These are phyloP conservation scores for Ganaspis brasiliensis DNA, from an alignment of 2,888 invertebrate genomes.

Conservation along the genomic window DNA sequence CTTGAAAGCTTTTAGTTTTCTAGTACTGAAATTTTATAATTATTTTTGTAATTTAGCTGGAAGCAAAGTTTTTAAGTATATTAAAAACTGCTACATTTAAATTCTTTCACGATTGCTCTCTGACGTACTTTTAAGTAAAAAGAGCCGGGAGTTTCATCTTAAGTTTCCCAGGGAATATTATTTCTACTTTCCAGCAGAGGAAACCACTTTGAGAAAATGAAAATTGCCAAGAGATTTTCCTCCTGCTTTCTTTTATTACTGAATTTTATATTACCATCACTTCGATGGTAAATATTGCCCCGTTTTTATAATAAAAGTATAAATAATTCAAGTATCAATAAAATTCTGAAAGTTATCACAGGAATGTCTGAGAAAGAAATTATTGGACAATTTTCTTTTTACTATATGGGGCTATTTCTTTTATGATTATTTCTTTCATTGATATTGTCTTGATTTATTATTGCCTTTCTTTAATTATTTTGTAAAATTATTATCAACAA, in stretches of 20 bases:
- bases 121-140: conserved; percentile 40
- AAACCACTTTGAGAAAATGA: conserved; percentile 40
- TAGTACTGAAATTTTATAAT: conserved; percentile 8
- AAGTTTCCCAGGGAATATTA: conserved; percentile 38
- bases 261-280: conserved; percentile 22
- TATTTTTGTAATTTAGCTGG: conserved; percentile 8
- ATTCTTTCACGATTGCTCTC: conserved; percentile 37
- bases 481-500: no score
- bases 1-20: conserved; percentile 10
- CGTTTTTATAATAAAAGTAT: background rate
- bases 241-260: conserved; percentile 37
- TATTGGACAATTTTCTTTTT: no score
- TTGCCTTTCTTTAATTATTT: no score
- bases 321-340: background rate
- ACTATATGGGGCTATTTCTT: no score
- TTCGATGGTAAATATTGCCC: conserved; percentile 11
- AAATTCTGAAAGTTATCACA: background rate
- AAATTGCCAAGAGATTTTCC: conserved; percentile 29
- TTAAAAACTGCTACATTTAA: conserved; percentile 38
- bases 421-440: no score
- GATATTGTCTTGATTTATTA: no score
- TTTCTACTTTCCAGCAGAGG: conserved; percentile 39
- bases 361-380: no score
- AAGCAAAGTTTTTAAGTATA: conserved; percentile 33
- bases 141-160: conserved; percentile 32